phyloP scores from a whole-genome alignment of 1,140 invertebrate genomes.

The Cotesia vestalis region DNA sequence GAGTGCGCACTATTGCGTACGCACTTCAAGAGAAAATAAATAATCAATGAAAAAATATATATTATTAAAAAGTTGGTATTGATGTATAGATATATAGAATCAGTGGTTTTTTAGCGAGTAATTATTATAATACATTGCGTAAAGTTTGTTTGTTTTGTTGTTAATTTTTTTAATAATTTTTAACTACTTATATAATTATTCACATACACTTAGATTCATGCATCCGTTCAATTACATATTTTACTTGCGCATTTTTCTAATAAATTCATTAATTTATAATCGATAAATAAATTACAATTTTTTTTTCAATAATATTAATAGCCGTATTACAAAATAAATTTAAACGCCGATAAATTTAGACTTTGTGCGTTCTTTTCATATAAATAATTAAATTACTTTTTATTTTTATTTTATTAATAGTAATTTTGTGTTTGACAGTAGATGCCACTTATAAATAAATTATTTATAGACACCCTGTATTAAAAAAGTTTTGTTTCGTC shows the following conservation, averaged over 20 bases:
- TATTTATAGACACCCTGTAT: slow-evolving; percentile 44
- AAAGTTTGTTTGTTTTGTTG: slow-evolving; percentile 38
- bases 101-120: slow-evolving; percentile 42
- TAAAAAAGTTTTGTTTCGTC: slow-evolving; percentile 32
- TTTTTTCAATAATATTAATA: too few species aligned
- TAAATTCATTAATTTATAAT: too few species aligned
- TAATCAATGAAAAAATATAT: slow-evolving; percentile 53
- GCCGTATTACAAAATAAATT: too few species aligned
- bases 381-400: slow-evolving; percentile 11
- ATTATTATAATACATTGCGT: slow-evolving; percentile 49
- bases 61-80: slow-evolving; percentile 50
- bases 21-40: slow-evolving; percentile 45
- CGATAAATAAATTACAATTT: too few species aligned
- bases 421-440: slow-evolving; percentile 13
- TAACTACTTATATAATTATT: slow-evolving; percentile 14
- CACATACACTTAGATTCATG: neutral
- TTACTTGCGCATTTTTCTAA: neutral
- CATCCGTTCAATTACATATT: neutral
- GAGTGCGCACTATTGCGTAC: slow-evolving; percentile 31
- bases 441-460: slow-evolving; percentile 25
- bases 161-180: slow-evolving; percentile 31
- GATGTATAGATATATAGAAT: slow-evolving; percentile 35
- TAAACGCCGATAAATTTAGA: neutral
- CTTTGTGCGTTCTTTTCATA: slow-evolving; percentile 34
- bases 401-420: slow-evolving; percentile 21